Conservation (phyloP, 1,140 invertebrate genomes). For the Brachionus angularis region DNA sequence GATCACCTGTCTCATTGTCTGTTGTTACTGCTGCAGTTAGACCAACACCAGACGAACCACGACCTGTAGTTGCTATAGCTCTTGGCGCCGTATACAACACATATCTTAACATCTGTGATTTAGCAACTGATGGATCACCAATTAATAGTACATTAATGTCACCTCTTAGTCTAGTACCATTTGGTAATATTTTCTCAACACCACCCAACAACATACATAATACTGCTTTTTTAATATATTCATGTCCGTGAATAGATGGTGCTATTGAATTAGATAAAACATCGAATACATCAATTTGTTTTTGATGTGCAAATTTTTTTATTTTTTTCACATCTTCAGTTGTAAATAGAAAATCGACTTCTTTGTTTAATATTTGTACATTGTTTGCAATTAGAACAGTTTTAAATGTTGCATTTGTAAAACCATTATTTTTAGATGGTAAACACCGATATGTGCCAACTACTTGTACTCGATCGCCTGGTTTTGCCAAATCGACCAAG, state of each 20-base stretch:
- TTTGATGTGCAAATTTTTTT: conserved; percentile 74
- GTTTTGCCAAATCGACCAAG: conserved; percentile 81
- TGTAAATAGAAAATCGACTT: conserved; percentile 72
- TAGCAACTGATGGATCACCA: conserved; percentile 97
- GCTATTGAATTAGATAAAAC: conserved; percentile 84
- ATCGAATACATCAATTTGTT: conserved; percentile 75
- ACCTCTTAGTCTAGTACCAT: conserved; percentile 89
- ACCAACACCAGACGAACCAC: conserved; percentile 92
- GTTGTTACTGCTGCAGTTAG: conserved; percentile 83
- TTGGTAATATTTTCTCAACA: conserved; percentile 86
- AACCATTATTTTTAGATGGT: conserved; percentile 85
- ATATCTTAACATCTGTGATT: conserved; percentile 88
- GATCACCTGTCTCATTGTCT: conserved; percentile 55
- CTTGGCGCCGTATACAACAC: conserved; percentile 87
- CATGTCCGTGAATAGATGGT: conserved; percentile 95
- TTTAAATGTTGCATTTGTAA: conserved; percentile 88
- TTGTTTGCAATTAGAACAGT: conserved; percentile 91
- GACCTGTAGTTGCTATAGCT: conserved; percentile 91
- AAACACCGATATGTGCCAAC: conserved; percentile 89
- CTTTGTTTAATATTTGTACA: conserved; percentile 81
- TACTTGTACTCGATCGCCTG: conserved; percentile 90
- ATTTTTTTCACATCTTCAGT: conserved; percentile 83
- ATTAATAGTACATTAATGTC: conserved; percentile 96
- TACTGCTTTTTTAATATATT: conserved; percentile 93
- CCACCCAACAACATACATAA: conserved; percentile 90